These are phyloP conservation scores for Pachyramphus minor DNA, from an alignment of 2,113 vertebrate genomes.

Conservation along the genomic window DNA sequence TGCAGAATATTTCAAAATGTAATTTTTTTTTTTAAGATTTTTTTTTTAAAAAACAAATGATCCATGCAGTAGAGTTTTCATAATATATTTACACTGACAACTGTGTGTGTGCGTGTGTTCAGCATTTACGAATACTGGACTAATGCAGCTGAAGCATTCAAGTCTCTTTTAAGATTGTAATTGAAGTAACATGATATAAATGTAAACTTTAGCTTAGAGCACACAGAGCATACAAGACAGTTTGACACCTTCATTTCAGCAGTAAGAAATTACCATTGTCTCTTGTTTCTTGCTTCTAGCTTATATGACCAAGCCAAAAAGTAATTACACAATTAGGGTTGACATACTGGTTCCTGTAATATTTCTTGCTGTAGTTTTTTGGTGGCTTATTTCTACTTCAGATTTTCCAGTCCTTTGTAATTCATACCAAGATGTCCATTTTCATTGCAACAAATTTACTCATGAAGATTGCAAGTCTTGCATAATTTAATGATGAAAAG, in stretches of 20 bases:
- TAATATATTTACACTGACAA: not conserved
- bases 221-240: slow-evolving; percentile 51
- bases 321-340: slow-evolving; percentile 82
- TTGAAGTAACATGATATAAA: slow-evolving; percentile 65
- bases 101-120: not conserved
- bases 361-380: slow-evolving; percentile 66
- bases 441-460: slow-evolving; percentile 38
- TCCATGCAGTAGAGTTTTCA: not conserved
- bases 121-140: slow-evolving; percentile 15
- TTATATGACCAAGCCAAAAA: slow-evolving; percentile 74
- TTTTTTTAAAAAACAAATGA: not conserved
- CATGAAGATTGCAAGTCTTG: slow-evolving; percentile 42
- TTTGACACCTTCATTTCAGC: slow-evolving; percentile 69
- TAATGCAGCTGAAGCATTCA: not conserved
- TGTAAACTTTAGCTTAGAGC: slow-evolving; percentile 64
- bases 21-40: not conserved
- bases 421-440: slow-evolving; percentile 66
- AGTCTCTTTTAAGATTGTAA: slow-evolving; percentile 59
- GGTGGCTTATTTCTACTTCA: slow-evolving; percentile 41
- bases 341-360: slow-evolving; percentile 74
- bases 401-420: slow-evolving; percentile 66
- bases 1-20: not conserved
- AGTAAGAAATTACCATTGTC: slow-evolving; percentile 68
- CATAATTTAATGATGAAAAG: slow-evolving; percentile 56
- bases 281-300: slow-evolving; percentile 70